Evolutionary conservation across 2,888 invertebrate genomes (phyloP).

Genomic region (Trissolcus brochymenae): DNA sequence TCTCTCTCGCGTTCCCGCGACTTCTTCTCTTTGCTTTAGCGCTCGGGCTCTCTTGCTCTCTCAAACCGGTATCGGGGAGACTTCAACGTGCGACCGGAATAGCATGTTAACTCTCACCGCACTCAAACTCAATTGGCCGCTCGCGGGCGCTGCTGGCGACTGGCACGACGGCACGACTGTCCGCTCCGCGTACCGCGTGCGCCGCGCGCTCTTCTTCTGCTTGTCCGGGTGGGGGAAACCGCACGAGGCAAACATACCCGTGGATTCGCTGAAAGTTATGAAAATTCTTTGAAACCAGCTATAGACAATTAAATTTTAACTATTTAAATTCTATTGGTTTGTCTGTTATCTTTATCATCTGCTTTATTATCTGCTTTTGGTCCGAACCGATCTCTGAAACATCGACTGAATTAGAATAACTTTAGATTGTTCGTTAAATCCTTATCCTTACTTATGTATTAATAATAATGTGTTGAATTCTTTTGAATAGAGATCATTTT

Average conservation of each 20-base stretch:
- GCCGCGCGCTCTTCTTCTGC: slow-evolving; percentile 5
- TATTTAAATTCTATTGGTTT: no score
- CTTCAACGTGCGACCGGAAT: slow-evolving; percentile 65
- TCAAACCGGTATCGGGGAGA: slow-evolving; percentile 67
- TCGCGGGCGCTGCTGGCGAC: slow-evolving; percentile 29
- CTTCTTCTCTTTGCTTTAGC: slow-evolving; percentile 11
- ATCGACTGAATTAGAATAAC: no score
- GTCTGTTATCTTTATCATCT: no score
- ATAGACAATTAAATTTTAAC: no score
- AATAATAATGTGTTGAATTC: no score
- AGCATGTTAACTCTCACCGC: slow-evolving; percentile 69
- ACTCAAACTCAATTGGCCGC: slow-evolving; percentile 37
- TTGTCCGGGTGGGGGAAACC: background rate
- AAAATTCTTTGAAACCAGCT: background rate
- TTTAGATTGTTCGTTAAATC: no score
- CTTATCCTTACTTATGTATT: no score
- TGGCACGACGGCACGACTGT: slow-evolving; percentile 35
- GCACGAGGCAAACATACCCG: background rate
- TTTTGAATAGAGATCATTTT: no score
- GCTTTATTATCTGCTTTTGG: no score
- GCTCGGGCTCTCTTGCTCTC: slow-evolving; percentile 18
- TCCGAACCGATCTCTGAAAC: no score
- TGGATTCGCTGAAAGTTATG: background rate
- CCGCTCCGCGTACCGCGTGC: slow-evolving; percentile 1
- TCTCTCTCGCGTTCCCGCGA: slow-evolving; percentile 8